Base-by-base conservation (phyloP, 2,113 vertebrate species). In the Felis catus region DNA sequence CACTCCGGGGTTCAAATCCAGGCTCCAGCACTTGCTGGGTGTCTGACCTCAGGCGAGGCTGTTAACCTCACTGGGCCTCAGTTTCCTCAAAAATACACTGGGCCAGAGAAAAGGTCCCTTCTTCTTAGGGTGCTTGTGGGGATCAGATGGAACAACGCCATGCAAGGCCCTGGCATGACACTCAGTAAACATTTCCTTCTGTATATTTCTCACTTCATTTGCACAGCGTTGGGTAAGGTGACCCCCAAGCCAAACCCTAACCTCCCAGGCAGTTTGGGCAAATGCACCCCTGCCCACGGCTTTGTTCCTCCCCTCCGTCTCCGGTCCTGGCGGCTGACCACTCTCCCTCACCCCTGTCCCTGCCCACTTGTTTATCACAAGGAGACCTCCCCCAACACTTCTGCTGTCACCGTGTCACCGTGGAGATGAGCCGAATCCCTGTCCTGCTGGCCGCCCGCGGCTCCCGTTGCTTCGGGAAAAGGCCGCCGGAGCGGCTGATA, bases 371-470 rank as follows among this genome's bases (percentile, higher is more conserved):
- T 96, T 93, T 87, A 8, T 79, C 73, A 79, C 0, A 65, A 91
- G 3, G 80, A 96, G 94, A 98, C 88, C 55, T 16, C 85, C 41
- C 95, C 95, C 90, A 95, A 89, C 91, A 97, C 94, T 97, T 93
- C 96, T 84, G 96, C 98, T 95, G 95, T 98, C 96, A 76, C 41
- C 4, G 7, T 74, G 73, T 76, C 74, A 90, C 79, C 10, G 71
- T 89, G 92, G 97, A 93, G 96, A 96, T 79, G 79, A 98, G 96
- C 97, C 89, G n/a, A 98, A 98, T 98, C 94, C 98, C 98, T 55
- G 70, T 95, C 98, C 94, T 66, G 65, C 97, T 65, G 92, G 12
- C 96, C 14, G 89, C 97, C 97, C 14, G 58, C 8, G 8, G 97
- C 97, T 98, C 90, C 97, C 95, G 80, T 71, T 33, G 85, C 96